Percentiles rank a stretch among this genome's conserved stretches.
Evolutionary conservation across 2,113 vertebrate genomes (phyloP).

Genomic region (Seriola dumerili): DNA sequence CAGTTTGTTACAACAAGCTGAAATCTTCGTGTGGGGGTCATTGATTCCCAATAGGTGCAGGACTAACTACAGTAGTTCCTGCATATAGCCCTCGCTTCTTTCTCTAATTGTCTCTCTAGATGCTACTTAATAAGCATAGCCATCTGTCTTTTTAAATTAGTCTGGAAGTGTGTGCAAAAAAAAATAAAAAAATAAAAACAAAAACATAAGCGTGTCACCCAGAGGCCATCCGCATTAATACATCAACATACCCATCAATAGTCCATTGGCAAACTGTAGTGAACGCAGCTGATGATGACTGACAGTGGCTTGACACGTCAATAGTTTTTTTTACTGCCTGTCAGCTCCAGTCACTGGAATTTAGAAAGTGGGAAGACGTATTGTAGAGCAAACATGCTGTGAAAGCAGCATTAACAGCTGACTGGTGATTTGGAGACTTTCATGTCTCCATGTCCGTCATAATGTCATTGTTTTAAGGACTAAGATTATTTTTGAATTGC

Average conservation of each 20-base stretch:
- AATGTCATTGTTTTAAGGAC: conserved; percentile 16
- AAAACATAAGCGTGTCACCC: conserved; percentile 26
- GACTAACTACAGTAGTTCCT: conserved; percentile 38
- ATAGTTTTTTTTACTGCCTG: conserved; percentile 35
- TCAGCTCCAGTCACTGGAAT: conserved; percentile 44
- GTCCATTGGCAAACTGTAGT: conserved; percentile 39
- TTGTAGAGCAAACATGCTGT: conserved; percentile 31
- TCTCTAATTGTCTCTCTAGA: conserved; percentile 61
- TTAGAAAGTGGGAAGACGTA: conserved; percentile 16
- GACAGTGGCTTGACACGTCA: conserved; percentile 45
- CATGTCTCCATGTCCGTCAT: not conserved
- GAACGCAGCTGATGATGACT: conserved; percentile 39
- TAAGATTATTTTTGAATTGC: conserved; percentile 39
- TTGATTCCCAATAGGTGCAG: conserved; percentile 67
- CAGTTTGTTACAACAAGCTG: conserved; percentile 59
- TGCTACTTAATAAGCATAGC: conserved; percentile 57
- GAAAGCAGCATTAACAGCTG: conserved; percentile 37
- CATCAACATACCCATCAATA: conserved; percentile 38
- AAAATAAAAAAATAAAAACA: conserved; percentile 25
- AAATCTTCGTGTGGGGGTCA: conserved; percentile 64
- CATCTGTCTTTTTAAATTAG: conserved; percentile 70
- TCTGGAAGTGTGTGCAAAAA: conserved; percentile 15
- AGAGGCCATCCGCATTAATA: conserved; percentile 39
- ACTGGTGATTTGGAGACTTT: conserved; percentile 3
- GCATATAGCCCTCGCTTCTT: conserved; percentile 36